Base-by-base conservation (phyloP, 2,888 invertebrate species). In the Ceramica pisi region DNA sequence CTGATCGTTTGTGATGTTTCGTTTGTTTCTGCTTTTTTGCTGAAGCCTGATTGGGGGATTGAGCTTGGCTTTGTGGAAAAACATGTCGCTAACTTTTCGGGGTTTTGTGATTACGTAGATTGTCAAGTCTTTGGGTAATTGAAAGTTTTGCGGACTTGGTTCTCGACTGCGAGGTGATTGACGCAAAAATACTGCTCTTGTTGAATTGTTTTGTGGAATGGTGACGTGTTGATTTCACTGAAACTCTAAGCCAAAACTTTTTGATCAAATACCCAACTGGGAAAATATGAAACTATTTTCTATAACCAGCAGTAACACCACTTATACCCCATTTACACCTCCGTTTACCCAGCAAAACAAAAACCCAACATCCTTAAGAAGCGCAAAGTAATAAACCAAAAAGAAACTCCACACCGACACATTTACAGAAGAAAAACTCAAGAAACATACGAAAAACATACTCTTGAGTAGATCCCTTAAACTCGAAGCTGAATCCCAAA, bases 341-440 rank as follows among this genome's bases (percentile, higher is more conserved):
- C 31, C 48, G 44, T 59, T 53, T 64, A 82, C 38, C 35, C 55
- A 48, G 21, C 46, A 68, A 56, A 68, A 51, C 68, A 67, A 68
- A 82, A 70, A 67, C 21, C 56, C 50, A 69, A 73, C 83, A 59
- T 55, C 62, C 31, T 16, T 38, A 68, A 66, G 53, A 62, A 61
- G 56, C 51, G 46, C 59, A 66, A 80, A 83, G 69, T 74, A 80
- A 75, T 75, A 83, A 83, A 80, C 83, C 83, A 80, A 78, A 75
- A 74, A 80, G 65, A 73, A 80, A 80, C 65, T 83, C 75, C 57
- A 63, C 70, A 66, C 61, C 51, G 63, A 64, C 65, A 62, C 65
- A 72, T 71, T 73, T 72, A 81, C 65, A 59, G 57, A 77, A 84
- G 83, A 79, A 78, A 76, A 71, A 72, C 75, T 68, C 51, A 70